These are phyloP conservation scores for Phoeniculus purpureus DNA, from an alignment of 2,797 vertebrate species.

Conservation along the genomic window DNA sequence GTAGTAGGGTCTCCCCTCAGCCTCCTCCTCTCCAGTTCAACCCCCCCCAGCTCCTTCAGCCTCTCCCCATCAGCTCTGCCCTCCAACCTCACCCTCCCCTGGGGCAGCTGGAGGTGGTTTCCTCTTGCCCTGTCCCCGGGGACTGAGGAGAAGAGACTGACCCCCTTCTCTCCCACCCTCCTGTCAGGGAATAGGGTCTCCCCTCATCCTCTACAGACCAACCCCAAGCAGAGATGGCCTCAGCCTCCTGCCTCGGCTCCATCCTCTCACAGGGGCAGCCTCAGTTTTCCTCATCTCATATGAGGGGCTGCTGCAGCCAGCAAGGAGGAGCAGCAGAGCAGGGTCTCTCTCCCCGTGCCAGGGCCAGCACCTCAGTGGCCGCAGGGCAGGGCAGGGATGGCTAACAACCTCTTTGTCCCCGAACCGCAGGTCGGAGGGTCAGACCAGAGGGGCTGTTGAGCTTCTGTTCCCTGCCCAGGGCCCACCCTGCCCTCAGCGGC, in stretches of 20 bases:
- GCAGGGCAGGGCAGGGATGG: neutral
- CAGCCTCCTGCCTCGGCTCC: accelerated
- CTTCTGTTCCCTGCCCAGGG: conserved; percentile 14
- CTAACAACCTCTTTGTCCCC: conserved; percentile 72
- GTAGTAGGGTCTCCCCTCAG: too few species aligned
- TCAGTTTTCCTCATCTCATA: too few species aligned
- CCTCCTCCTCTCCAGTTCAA: too few species aligned
- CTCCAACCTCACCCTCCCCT: too few species aligned
- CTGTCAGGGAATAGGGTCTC: too few species aligned
- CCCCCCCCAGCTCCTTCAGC: accelerated
- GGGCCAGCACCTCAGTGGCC: neutral
- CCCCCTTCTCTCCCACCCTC: too few species aligned
- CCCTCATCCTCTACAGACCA: too few species aligned
- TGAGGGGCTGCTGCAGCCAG: neutral
- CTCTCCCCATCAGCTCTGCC: too few species aligned
- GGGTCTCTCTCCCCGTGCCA: neutral
- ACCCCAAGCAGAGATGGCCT: neutral
- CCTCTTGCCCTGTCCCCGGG: too few species aligned
- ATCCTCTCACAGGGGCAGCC: too few species aligned
- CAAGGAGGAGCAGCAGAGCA: neutral
- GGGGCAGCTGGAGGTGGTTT: too few species aligned
- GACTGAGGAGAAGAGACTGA: too few species aligned
- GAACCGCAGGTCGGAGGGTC: conserved; percentile 61
- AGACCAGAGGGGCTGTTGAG: conserved; percentile 42
- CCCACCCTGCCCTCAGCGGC: conserved; percentile 30